Evolutionary conservation across 1,140 invertebrate species (phyloP), one percentile per base, ranked within the genome.

Genomic region (Meteorus sp.): DNA sequence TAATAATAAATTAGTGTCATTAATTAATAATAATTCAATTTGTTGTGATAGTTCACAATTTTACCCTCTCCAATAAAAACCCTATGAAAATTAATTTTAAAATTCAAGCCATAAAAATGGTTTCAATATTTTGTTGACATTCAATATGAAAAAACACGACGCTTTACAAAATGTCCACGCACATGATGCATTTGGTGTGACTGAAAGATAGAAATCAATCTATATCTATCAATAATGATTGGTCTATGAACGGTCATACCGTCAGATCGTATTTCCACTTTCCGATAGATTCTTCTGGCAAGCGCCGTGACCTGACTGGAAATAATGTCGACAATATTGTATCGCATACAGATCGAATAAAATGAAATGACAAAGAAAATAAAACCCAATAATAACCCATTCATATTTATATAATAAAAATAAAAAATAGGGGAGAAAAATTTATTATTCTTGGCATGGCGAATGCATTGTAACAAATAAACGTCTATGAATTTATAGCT

Each of bases 261-360:
- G n/a, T 39, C 29, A 43, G 22, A 55, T 55, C 52, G 1, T 55
- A 25, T 55, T 55, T 41, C 52, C 39, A 55, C 51, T 54, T 41
- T 41, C 20, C 51, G 35, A 53, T 55, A 27, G 52, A 55, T 55
- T 27, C 37, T 44, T 13, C 29, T 55, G 52, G 37, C 23, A 44
- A 55, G 31, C 37, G 37, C 20, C 52, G 52, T 43, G 52, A 55
- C 52, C 37, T 29, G 52, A 43, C 39, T 55, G 22, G 29, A 2
- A 37, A 53, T 35, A 35, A 51, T 31, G 15, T 31, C 29, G 50
- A 20, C 17, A 3, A 37, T 2, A 33, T 15, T 41, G 6, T 35
- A 20, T 53, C 23, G 13, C 29, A 20, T 5, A n/a, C 3, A 5
- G 20, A 45, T 3, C 13, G 20, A 45, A 45, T 19, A 45, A 45